Evolutionary conservation across 2,113 vertebrate genomes (phyloP).

Genomic region (Zosterops lateralis): DNA sequence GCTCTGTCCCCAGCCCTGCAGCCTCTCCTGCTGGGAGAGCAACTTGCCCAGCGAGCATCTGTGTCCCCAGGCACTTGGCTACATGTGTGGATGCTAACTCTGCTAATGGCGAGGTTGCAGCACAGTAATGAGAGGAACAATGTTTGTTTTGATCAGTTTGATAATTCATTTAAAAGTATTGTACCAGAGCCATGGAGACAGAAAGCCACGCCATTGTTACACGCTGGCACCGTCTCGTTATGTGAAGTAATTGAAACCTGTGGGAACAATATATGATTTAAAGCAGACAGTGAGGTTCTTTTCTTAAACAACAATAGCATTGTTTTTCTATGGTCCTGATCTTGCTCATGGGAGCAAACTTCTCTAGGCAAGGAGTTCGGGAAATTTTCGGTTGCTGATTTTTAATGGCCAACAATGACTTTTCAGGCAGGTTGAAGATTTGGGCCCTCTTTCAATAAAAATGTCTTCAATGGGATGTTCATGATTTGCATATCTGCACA

Average conservation of each 20-base stretch:
- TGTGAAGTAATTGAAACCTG: slow-evolving; percentile 46
- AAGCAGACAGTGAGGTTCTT: slow-evolving; percentile 46
- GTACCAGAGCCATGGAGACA: neutral
- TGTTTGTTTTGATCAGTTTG: slow-evolving; percentile 11
- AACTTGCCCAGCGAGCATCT: neutral
- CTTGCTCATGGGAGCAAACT: slow-evolving; percentile 18
- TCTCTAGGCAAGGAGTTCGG: neutral
- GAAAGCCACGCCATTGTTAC: slow-evolving; percentile 31
- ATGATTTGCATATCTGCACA: neutral
- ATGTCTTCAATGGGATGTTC: neutral
- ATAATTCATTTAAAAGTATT: slow-evolving; percentile 9
- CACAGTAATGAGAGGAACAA: neutral
- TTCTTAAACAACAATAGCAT: slow-evolving; percentile 30
- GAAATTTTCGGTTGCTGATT: neutral
- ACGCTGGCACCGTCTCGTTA: slow-evolving; percentile 1
- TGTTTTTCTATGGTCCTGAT: neutral
- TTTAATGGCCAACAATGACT: neutral
- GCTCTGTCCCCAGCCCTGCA: neutral
- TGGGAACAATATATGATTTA: slow-evolving; percentile 58
- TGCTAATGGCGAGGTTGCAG: neutral
- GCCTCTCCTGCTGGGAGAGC: neutral
- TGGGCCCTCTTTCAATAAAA: neutral
- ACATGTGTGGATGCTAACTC: neutral
- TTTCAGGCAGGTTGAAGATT: neutral
- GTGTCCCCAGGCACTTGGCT: neutral